Evolutionary conservation across 2,113 vertebrate genomes (phyloP).

Genomic region (Nycticryphes semicollaris): DNA sequence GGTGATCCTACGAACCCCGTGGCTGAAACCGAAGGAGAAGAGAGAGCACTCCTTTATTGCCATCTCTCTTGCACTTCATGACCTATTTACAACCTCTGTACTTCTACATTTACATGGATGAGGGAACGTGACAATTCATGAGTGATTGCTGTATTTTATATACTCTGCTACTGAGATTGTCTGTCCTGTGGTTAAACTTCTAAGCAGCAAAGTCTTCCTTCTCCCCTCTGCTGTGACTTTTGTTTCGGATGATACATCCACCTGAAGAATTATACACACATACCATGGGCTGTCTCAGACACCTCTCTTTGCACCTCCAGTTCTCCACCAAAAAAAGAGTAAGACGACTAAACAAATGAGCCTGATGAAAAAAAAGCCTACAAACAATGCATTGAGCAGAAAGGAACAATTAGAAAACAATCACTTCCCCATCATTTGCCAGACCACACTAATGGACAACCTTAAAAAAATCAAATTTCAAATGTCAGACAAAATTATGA

Average conservation of each 20-base stretch:
- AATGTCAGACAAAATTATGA: not conserved
- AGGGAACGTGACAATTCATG: not conserved
- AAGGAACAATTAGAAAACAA: not conserved
- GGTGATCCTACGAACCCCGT: not conserved
- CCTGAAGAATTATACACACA: not conserved
- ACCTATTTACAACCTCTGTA: not conserved
- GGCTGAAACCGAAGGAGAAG: not conserved
- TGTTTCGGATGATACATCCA: not conserved
- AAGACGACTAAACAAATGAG: not conserved
- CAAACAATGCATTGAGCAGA: not conserved
- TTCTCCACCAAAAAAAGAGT: not conserved
- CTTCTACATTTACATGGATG: not conserved
- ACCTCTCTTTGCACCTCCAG: not conserved
- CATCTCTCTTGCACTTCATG: not conserved
- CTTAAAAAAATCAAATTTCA: not conserved
- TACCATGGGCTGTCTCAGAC: not conserved
- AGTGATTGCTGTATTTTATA: not conserved
- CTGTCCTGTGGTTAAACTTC: not conserved
- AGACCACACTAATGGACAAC: not conserved
- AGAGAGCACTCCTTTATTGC: not conserved
- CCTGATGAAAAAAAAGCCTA: not conserved
- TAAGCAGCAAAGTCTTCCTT: not conserved
- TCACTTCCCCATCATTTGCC: not conserved
- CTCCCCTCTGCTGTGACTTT: not conserved
- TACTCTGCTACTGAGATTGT: not conserved